Conservation (phyloP, 2,113 vertebrate genomes). For the Scatophagus argus region DNA sequence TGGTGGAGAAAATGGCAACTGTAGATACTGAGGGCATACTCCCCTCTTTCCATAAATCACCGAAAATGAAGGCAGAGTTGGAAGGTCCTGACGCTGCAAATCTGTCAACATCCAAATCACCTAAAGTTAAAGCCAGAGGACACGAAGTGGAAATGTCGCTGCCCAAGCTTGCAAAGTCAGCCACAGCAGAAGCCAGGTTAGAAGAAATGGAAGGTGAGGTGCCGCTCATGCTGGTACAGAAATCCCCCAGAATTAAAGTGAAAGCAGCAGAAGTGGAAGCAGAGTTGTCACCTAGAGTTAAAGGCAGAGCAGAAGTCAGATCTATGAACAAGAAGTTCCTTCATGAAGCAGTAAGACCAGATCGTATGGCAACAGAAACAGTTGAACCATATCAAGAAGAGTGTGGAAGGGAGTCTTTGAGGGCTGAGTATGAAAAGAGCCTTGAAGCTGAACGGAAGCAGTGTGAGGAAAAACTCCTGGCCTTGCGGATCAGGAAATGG, state of each 20-base stretch:
- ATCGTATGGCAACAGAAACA: conserved; percentile 15
- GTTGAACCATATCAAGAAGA: conserved; percentile 49
- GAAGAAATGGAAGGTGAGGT: conserved; percentile 22
- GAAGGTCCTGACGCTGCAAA: background rate
- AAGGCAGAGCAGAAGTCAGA: conserved; percentile 29
- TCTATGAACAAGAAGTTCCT: conserved; percentile 58
- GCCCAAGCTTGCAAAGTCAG: background rate
- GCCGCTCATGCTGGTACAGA: background rate
- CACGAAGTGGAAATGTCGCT: conserved; percentile 16
- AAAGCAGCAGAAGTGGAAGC: conserved; percentile 17
- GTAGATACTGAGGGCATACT: conserved; percentile 16
- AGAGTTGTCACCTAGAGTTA: conserved; percentile 13
- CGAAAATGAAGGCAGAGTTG: conserved; percentile 14
- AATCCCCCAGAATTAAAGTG: conserved; percentile 14
- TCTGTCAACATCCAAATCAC: conserved; percentile 26
- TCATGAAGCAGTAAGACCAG: conserved; percentile 58
- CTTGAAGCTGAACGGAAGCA: conserved; percentile 75
- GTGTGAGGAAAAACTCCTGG: conserved; percentile 79
- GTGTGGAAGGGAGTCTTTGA: conserved; percentile 40
- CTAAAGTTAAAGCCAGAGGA: conserved; percentile 16
- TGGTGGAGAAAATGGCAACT: conserved; percentile 19
- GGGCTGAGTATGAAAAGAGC: conserved; percentile 74
- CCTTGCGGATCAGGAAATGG: conserved; percentile 77
- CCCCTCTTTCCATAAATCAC: conserved; percentile 39
- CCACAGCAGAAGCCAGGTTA: background rate